Evolutionary conservation across 2,888 invertebrate genomes (phyloP).

Genomic region (Rhodophaea formosa): DNA sequence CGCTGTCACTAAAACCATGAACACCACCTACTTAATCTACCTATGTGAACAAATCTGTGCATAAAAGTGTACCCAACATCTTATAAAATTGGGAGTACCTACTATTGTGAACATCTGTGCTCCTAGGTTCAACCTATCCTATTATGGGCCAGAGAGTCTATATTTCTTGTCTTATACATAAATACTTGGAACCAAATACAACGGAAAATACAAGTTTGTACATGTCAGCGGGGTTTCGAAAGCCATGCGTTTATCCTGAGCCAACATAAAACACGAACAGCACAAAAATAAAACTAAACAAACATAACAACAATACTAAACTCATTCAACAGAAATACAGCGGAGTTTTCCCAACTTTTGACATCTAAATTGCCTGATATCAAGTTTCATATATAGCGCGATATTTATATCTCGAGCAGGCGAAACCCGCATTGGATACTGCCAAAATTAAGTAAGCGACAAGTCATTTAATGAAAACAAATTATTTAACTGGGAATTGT

Average conservation of each 20-base stretch:
- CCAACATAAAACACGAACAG: constrained; percentile 10
- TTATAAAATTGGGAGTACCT: neutral
- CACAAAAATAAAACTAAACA: neutral
- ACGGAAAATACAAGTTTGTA: neutral
- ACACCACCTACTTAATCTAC: neutral
- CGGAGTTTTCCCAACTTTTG: neutral
- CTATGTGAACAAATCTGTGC: neutral
- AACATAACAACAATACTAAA: neutral
- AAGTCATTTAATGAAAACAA: neutral
- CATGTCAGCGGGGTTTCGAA: constrained; percentile 21
- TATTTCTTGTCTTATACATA: neutral
- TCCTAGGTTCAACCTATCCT: neutral
- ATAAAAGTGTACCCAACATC: neutral
- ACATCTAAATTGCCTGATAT: too few species aligned
- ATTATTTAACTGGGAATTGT: neutral
- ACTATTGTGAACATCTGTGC: neutral
- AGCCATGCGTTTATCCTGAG: constrained; percentile 25
- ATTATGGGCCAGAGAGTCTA: neutral
- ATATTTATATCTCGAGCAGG: too few species aligned
- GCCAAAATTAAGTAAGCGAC: neutral
- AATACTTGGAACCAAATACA: neutral
- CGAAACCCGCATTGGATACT: too few species aligned
- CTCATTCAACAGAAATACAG: neutral
- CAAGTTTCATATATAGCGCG: too few species aligned
- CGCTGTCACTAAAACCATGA: neutral